A percentile compares a stretch with the other conserved stretches of the same genome.
phyloP scores from a whole-genome alignment of 2,888 invertebrate species.

The Macaria notata region DNA sequence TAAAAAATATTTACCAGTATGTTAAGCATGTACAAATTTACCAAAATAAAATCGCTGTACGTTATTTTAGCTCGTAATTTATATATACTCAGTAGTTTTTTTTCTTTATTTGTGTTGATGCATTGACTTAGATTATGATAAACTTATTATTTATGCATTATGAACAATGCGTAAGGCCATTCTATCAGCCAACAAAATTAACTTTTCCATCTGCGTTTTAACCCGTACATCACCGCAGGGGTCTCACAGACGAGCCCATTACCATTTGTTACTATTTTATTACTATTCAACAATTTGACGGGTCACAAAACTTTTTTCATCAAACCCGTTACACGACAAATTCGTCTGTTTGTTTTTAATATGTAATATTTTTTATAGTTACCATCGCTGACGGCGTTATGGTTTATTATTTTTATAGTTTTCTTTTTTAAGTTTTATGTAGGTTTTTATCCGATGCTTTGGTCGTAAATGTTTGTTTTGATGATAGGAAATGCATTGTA shows the following conservation, averaged over 20 bases:
- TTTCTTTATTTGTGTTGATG: too few relatives aligned
- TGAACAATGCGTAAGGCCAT: not conserved
- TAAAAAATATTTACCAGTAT: too few relatives aligned
- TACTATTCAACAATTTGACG: conserved; percentile 46
- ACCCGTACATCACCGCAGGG: conserved; percentile 33
- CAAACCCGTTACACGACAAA: conserved; percentile 30
- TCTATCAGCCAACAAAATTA: not conserved
- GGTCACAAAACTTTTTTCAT: conserved; percentile 35
- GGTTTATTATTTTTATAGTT: conserved; percentile 28
- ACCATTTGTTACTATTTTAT: conserved; percentile 58
- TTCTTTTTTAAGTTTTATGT: conserved; percentile 25
- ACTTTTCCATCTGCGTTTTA: conserved; percentile 14
- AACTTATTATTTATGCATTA: not conserved
- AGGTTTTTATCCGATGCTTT: conserved; percentile 22
- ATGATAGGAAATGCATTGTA: conserved; percentile 24
- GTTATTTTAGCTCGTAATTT: too few relatives aligned
- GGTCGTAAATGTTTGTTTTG: conserved; percentile 20
- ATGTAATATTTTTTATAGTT: conserved; percentile 24
- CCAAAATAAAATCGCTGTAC: too few relatives aligned
- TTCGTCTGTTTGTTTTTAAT: conserved; percentile 32
- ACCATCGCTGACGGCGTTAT: conserved; percentile 26
- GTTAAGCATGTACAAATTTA: too few relatives aligned
- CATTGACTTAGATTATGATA: too few relatives aligned
- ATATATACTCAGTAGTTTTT: too few relatives aligned
- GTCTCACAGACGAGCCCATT: conserved; percentile 40